Percentiles rank a stretch among this genome's conserved stretches.
These are phyloP conservation scores for Cheilosia vernalis DNA, from an alignment of 2,888 invertebrate species.

Conservation along the genomic window DNA sequence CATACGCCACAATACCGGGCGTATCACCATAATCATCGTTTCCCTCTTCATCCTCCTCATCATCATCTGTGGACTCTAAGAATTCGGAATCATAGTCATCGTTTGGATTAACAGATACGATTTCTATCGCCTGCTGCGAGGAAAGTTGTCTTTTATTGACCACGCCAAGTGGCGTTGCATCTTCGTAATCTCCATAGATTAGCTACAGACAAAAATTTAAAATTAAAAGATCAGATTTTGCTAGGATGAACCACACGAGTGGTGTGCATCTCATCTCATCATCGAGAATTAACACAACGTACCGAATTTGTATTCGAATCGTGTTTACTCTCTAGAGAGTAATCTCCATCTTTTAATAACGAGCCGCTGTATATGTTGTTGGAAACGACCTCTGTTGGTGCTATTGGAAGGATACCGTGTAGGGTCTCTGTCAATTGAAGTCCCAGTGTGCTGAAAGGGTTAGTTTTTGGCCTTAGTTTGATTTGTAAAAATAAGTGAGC, in stretches of 20 bases:
- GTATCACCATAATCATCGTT: constrained; percentile 44
- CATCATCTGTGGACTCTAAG: constrained; percentile 67
- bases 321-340: constrained; percentile 76
- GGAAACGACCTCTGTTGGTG: constrained; percentile 78
- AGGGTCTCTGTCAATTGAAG: constrained; percentile 82
- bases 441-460: constrained; percentile 76
- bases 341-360: constrained; percentile 77
- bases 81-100: constrained; percentile 77
- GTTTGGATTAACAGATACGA: constrained; percentile 79
- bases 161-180: constrained; percentile 25
- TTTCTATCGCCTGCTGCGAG: constrained; percentile 77
- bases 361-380: constrained; percentile 68
- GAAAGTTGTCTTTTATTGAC: constrained; percentile 35
- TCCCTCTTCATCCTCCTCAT: constrained; percentile 74
- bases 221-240: constrained; percentile 49
- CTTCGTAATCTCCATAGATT: constrained; percentile 78
- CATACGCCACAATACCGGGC: constrained; percentile 66
- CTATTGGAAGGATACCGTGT: constrained; percentile 82
- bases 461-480: background rate
- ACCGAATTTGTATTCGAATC: constrained; percentile 79
- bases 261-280: constrained; percentile 38
- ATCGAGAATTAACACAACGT: constrained; percentile 72
- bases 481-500: background rate
- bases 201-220: constrained; percentile 76
- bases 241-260: constrained; percentile 20